Percentiles rank a stretch among this genome's conserved stretches.
These are phyloP conservation scores for Eclectus roratus DNA, from an alignment of 2,113 vertebrate genomes.

Conservation along the genomic window DNA sequence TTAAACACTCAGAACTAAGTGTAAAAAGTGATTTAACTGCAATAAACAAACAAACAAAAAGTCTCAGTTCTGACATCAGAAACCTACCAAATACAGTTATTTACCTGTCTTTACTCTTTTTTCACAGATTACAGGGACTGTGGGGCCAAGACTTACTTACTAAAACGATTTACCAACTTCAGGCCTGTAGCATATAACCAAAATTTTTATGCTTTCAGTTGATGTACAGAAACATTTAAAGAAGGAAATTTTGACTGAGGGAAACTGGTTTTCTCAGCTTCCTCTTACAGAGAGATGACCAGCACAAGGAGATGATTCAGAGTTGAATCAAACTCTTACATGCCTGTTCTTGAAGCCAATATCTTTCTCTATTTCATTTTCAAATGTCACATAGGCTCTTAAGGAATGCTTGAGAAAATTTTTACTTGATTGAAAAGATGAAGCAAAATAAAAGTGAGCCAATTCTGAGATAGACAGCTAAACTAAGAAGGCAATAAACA, in stretches of 20 bases:
- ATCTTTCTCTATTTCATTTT: not conserved
- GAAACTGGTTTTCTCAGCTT: not conserved
- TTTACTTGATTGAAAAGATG: not conserved
- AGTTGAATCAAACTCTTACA: not conserved
- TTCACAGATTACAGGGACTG: not conserved
- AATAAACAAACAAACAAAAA: not conserved
- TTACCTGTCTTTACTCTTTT: not conserved
- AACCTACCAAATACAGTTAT: not conserved
- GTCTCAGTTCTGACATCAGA: not conserved
- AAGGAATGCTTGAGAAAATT: not conserved
- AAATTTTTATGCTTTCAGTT: not conserved
- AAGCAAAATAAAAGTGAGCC: not conserved
- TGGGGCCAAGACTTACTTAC: not conserved
- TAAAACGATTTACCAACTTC: not conserved
- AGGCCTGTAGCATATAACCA: not conserved
- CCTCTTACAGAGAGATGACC: not conserved
- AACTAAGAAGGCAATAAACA: not conserved
- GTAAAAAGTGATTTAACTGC: not conserved
- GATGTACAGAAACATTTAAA: not conserved
- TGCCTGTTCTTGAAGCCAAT: not conserved
- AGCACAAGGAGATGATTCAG: not conserved
- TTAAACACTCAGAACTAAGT: not conserved
- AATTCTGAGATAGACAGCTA: not conserved
- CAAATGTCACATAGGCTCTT: not conserved
- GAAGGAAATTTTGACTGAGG: not conserved